Conservation (phyloP, 2,113 vertebrate genomes). For the Rhinolophus ferrumequinum region DNA sequence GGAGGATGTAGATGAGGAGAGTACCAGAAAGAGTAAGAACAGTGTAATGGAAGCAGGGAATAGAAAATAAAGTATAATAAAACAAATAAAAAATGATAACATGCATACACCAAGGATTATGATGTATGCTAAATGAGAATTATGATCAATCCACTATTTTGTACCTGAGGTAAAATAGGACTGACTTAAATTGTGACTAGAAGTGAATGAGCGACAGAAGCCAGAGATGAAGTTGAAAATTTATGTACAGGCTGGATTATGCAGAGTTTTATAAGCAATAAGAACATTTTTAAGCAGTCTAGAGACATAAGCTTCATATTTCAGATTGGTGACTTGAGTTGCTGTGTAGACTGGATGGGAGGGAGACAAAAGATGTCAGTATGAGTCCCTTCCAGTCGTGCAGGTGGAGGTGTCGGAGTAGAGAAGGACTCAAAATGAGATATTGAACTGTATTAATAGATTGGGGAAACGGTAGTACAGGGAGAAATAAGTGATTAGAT, state of each 20-base stretch:
- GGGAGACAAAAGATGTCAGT: neutral
- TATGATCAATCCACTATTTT: neutral
- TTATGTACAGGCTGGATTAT: neutral
- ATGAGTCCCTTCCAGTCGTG: neutral
- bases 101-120: neutral
- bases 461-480: accelerated
- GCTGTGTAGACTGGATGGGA: neutral
- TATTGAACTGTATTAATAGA: too few species aligned
- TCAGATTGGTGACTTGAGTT: neutral
- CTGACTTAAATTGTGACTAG: neutral
- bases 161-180: neutral
- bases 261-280: neutral
- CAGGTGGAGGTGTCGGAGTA: accelerated
- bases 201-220: neutral
- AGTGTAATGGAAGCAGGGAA: neutral
- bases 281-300: neutral
- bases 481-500: neutral
- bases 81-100: neutral
- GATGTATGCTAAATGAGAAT: neutral
- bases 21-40: neutral
- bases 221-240: neutral
- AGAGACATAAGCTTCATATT: neutral
- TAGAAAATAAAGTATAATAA: neutral
- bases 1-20: accelerated
- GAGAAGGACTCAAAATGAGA: neutral